Evolutionary conservation across 1,140 invertebrate species (phyloP), one percentile per base, ranked within the genome.

Genomic region (Dendroctonus valens): DNA sequence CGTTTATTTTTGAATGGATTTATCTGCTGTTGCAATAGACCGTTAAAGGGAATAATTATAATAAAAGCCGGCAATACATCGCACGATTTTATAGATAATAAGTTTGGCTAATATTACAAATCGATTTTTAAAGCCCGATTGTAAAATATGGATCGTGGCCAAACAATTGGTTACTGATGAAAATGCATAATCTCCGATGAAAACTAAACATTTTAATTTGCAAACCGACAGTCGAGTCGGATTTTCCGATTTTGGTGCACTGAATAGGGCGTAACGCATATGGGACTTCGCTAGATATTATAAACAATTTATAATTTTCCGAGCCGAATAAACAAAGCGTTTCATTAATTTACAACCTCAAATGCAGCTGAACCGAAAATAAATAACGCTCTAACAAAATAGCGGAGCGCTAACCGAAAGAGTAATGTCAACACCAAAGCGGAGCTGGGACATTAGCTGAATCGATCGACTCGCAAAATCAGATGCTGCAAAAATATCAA

Each of bases 361-460:
- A 66, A 71, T 69, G 64, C 70, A 71, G 67, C 70, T 70, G 69
- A 65, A 68, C 70, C 64, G 67, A 71, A 69, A 71, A 69, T 67
- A 67, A 71, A 69, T 64, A 71, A 66, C 64, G 50, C 67, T 42
- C 14, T 64, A 71, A 68, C 67, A 71, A 71, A 70, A 71, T 69
- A 69, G 67, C 53, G 38, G 52, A 64, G 39, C 63, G 67, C 69
- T 59, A 69, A 67, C 59, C 67, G 54, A 71, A 67, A 66, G 55
- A 71, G 48, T 67, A 70, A 63, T 71, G 70, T 71, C 70, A 69
- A 71, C 67, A 69, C 57, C 51, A 69, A 42, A 65, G 55, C 51
- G 50, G 66, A 41, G 59, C 66, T 66, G 69, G 69, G 70, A 69
- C 63, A 69, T 63, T 67, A 49, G 63, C 67, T 69, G 59, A 57